A percentile compares a stretch with the other conserved stretches of the same genome.
These are phyloP conservation scores for Poecilia latipinna DNA, from an alignment of 2,113 vertebrate genomes.

Conservation along the genomic window DNA sequence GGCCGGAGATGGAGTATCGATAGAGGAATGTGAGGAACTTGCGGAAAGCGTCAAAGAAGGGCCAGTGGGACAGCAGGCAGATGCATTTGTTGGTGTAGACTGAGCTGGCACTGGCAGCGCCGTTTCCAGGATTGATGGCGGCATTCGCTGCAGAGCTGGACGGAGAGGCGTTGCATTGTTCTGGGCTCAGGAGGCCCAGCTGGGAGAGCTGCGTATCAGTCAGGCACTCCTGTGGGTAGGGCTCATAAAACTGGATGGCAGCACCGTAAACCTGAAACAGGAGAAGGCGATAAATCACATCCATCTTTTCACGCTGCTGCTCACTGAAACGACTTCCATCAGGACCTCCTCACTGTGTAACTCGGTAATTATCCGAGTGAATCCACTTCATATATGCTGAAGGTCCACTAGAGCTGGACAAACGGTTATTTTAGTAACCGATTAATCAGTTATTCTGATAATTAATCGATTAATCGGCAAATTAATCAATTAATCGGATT, in stretches of 20 bases:
- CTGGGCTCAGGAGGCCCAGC: slow-evolving; percentile 80
- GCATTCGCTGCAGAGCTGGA: slow-evolving; percentile 50
- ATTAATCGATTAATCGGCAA: too few relatives aligned
- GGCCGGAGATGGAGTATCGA: slow-evolving; percentile 98
- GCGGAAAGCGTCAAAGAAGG: slow-evolving; percentile 97
- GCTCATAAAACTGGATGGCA: slow-evolving; percentile 97
- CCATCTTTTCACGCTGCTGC: neutral
- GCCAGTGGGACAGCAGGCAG: slow-evolving; percentile 98
- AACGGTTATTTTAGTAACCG: too few relatives aligned
- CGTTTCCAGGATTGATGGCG: neutral
- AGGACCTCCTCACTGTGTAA: too few relatives aligned
- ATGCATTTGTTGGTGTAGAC: slow-evolving; percentile 96
- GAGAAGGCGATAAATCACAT: neutral
- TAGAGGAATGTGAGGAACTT: slow-evolving; percentile 98
- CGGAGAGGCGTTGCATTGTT: slow-evolving; percentile 68
- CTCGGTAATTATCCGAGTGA: too few relatives aligned
- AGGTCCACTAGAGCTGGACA: too few relatives aligned
- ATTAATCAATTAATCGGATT: too few relatives aligned
- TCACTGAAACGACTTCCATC: neutral
- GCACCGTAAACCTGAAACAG: slow-evolving; percentile 92
- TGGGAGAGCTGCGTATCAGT: slow-evolving; percentile 89
- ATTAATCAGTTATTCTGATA: too few relatives aligned
- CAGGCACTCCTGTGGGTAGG: slow-evolving; percentile 88
- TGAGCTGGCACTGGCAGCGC: slow-evolving; percentile 16
- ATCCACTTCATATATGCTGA: too few relatives aligned